phyloP scores from a whole-genome alignment of 2,888 invertebrate genomes.

The Acanthopleura granulata region DNA sequence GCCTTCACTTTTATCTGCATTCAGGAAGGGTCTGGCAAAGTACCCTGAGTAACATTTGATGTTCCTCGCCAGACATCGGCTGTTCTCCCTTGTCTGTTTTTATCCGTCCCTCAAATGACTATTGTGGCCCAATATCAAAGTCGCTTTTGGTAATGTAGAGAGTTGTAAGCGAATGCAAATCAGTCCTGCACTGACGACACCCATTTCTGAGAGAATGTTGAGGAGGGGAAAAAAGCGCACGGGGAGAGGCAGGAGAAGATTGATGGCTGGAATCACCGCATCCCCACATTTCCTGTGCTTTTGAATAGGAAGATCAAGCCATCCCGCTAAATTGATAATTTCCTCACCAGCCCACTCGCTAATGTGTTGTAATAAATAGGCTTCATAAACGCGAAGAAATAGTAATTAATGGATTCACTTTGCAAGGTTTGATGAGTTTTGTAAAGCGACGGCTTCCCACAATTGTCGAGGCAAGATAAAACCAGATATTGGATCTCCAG shows the following conservation, averaged over 20 bases:
- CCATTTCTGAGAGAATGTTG: neutral
- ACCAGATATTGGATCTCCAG: neutral
- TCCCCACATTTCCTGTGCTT: neutral
- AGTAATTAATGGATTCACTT: constrained; percentile 18
- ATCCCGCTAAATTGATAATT: constrained; percentile 13
- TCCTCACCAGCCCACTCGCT: neutral
- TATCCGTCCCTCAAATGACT: neutral
- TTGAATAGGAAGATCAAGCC: constrained; percentile 11
- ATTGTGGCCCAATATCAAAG: constrained; percentile 3
- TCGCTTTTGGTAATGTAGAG: neutral
- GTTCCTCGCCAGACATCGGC: neutral
- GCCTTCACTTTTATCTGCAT: neutral
- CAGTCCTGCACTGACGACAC: neutral
- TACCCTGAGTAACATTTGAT: constrained; percentile 16
- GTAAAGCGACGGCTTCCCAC: neutral
- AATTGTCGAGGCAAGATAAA: neutral
- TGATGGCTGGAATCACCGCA: constrained; percentile 1
- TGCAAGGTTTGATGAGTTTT: constrained; percentile 8
- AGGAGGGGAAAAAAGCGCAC: neutral
- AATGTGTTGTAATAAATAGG: constrained; percentile 17
- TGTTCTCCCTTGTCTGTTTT: neutral
- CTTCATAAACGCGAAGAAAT: constrained; percentile 16
- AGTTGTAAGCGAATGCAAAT: constrained; percentile 17
- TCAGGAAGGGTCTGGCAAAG: neutral
- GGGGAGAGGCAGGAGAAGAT: neutral